Conservation (phyloP, 2,888 invertebrate genomes). For the Amphimallon solstitiale region DNA sequence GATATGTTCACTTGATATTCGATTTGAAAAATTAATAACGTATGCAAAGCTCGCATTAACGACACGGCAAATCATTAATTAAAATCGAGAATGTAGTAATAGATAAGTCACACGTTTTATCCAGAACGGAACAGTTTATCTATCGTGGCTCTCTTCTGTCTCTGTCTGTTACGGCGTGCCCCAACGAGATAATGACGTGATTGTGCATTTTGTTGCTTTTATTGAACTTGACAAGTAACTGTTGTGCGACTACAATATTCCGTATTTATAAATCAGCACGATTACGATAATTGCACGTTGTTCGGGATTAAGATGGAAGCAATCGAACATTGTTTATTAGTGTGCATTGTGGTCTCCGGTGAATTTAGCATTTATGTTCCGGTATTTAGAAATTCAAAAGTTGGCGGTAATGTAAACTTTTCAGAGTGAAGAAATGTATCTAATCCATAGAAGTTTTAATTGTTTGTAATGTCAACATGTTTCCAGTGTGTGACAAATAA, state of each 20-base stretch:
- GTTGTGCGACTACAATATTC: constrained; percentile 6
- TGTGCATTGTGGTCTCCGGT: not conserved
- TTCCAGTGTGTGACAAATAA: too few relatives aligned
- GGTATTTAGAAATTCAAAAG: constrained; percentile 3
- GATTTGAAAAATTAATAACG: constrained; percentile 2
- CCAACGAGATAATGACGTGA: not conserved
- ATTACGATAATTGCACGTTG: constrained; percentile 9
- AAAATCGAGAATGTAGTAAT: not conserved
- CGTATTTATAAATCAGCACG: constrained; percentile 9
- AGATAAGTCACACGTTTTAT: constrained; percentile 6
- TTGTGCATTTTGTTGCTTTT: constrained; percentile 1
- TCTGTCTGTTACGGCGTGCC: not conserved
- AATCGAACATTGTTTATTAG: not conserved
- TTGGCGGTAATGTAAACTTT: not conserved
- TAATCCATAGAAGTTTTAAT: too few relatives aligned
- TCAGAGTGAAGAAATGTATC: not conserved
- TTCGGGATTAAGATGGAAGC: constrained; percentile 5
- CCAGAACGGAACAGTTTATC: constrained; percentile 12
- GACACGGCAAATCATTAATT: constrained; percentile 5
- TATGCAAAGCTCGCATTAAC: constrained; percentile 10
- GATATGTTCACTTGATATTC: not conserved
- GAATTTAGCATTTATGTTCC: too few relatives aligned
- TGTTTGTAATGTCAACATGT: too few relatives aligned
- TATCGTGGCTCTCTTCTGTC: too few relatives aligned
- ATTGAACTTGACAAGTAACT: constrained; percentile 23